Percentiles rank a stretch among this genome's conserved stretches.
Evolutionary conservation across 35 echinoderm and acorn worm species (phyloP).

Genomic region (Eucidaris tribuloides): DNA sequence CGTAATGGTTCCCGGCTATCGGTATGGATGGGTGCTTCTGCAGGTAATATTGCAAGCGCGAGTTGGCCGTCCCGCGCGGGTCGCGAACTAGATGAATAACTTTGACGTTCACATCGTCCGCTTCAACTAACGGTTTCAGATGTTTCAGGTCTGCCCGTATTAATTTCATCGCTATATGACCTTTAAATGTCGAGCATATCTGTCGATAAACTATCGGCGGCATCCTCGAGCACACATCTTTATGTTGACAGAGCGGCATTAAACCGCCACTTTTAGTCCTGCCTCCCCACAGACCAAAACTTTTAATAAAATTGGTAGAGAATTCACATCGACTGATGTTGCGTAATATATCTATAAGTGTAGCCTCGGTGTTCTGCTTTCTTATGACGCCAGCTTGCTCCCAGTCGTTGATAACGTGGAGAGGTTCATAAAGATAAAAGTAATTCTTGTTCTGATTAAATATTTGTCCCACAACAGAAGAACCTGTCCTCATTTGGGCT

Average conservation of each 20-base stretch:
- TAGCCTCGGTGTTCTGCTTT: neutral
- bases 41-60: slow-evolving; percentile 54
- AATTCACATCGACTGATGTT: slow-evolving; percentile 70
- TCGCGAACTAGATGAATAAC: slow-evolving; percentile 91
- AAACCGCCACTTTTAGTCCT: slow-evolving; percentile 47
- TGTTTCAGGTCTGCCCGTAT: slow-evolving; percentile 69
- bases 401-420: slow-evolving; percentile 45
- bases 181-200: slow-evolving; percentile 17
- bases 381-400: neutral
- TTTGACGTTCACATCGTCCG: slow-evolving; percentile 61
- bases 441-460: slow-evolving; percentile 84
- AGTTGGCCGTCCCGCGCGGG: slow-evolving; percentile 83
- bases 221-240: slow-evolving; percentile 12
- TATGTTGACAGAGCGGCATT: slow-evolving; percentile 18
- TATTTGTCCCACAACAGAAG: slow-evolving; percentile 86
- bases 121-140: slow-evolving; percentile 49
- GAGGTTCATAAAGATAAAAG: slow-evolving; percentile 91
- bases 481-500: slow-evolving; percentile 90
- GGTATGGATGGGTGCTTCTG: neutral
- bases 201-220: slow-evolving; percentile 6
- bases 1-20: too few relatives aligned
- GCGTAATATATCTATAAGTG: slow-evolving; percentile 21
- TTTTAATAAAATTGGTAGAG: slow-evolving; percentile 7
- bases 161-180: slow-evolving; percentile 61
- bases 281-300: slow-evolving; percentile 50